Evolutionary conservation across 1,140 invertebrate genomes (phyloP).

Genomic region (Pseudomyrmex flavicornis): DNA sequence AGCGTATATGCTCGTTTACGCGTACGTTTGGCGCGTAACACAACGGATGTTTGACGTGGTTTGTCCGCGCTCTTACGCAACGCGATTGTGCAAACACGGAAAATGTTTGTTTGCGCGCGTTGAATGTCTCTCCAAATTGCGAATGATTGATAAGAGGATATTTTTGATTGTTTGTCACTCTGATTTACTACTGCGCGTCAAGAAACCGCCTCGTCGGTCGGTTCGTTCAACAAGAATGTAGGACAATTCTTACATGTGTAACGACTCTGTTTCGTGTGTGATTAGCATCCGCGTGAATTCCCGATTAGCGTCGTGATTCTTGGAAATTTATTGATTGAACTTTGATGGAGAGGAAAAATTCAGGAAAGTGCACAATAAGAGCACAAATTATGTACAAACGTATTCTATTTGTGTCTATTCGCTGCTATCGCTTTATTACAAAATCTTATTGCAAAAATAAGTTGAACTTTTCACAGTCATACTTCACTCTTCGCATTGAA

Average conservation of each 20-base stretch:
- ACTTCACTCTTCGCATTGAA: slow-evolving; percentile 32
- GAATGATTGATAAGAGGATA: slow-evolving; percentile 6
- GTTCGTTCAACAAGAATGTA: background rate
- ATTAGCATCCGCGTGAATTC: background rate
- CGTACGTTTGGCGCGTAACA: background rate
- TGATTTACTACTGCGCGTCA: too few relatives aligned
- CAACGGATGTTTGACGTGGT: too few relatives aligned
- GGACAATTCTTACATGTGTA: background rate
- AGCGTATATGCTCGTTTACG: slow-evolving; percentile 3
- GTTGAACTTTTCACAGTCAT: slow-evolving; percentile 54
- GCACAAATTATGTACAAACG: background rate
- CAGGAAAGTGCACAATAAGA: background rate
- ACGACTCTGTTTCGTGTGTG: background rate
- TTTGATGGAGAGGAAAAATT: background rate
- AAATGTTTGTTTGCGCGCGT: slow-evolving; percentile 15
- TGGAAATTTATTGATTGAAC: slow-evolving; percentile 25
- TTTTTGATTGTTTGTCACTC: background rate
- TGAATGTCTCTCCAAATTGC: background rate
- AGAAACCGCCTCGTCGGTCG: background rate
- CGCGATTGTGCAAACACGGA: background rate
- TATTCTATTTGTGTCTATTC: slow-evolving; percentile 18
- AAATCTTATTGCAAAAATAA: slow-evolving; percentile 80
- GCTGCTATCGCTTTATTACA: slow-evolving; percentile 68
- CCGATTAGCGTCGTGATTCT: background rate
- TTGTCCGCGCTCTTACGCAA: background rate